phyloP scores from a whole-genome alignment of 2,797 vertebrate genomes.

The Microctenopoma lineatum region DNA sequence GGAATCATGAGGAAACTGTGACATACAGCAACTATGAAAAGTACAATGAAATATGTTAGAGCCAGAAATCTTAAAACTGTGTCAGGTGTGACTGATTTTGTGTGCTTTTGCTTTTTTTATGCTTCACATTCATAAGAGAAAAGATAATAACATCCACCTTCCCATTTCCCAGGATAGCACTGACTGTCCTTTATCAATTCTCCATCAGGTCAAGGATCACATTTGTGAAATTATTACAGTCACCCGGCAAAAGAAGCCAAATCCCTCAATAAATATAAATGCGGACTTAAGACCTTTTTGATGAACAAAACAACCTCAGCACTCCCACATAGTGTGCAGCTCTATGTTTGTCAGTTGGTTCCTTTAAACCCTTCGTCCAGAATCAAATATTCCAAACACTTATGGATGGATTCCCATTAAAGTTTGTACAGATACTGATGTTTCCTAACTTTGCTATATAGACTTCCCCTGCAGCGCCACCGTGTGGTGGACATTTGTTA shows the following conservation, averaged over 20 bases:
- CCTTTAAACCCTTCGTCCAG: conserved; percentile 1
- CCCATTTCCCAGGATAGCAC: conserved; percentile 9
- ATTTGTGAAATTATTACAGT: conserved; percentile 48
- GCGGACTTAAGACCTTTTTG: conserved; percentile 33
- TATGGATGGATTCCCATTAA: not conserved
- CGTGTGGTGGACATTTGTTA: too few relatives aligned
- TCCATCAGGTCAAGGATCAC: conserved; percentile 36
- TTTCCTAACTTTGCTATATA: not conserved
- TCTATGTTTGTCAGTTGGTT: not conserved
- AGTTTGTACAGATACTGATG: not conserved
- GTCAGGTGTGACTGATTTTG: not conserved
- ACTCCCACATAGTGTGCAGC: conserved; percentile 10
- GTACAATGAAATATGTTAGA: not conserved
- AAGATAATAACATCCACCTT: conserved; percentile 15
- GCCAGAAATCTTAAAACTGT: conserved; percentile 1
- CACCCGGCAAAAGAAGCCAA: conserved; percentile 37
- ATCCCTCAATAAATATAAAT: conserved; percentile 58
- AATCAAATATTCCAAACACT: conserved; percentile 1
- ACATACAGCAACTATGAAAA: not conserved
- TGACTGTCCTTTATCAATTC: conserved; percentile 41
- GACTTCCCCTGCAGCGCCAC: not conserved
- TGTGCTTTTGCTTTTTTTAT: not conserved
- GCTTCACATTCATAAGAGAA: conserved; percentile 12
- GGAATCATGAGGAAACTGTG: not conserved
- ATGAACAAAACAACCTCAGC: conserved; percentile 27